Conservation (phyloP, 2,888 invertebrate species). For the Tortrix viridana region DNA sequence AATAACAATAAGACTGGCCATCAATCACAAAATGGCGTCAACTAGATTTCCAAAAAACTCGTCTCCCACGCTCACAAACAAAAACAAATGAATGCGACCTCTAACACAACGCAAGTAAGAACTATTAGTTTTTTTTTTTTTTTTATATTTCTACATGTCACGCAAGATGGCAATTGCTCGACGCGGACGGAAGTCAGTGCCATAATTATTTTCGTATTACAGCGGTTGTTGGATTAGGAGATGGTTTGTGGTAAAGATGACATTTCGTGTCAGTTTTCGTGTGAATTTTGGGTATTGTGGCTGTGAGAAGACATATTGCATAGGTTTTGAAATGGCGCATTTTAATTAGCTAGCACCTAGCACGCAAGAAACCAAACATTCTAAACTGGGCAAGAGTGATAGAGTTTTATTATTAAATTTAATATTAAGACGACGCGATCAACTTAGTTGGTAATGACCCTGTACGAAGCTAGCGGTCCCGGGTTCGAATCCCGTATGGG, state of each 20-base stretch:
- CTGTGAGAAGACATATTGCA: not conserved
- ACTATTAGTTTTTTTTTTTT: conserved; percentile 49
- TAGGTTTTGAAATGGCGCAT: too few relatives aligned
- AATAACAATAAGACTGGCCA: conserved; percentile 4
- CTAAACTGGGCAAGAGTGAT: too few relatives aligned
- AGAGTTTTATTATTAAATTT: too few relatives aligned
- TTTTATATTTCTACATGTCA: conserved; percentile 69
- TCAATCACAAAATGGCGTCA: conserved; percentile 29
- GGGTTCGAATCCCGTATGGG: too few relatives aligned
- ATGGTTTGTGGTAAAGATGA: conserved; percentile 30
- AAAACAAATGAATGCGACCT: conserved; percentile 18
- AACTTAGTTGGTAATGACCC: too few relatives aligned
- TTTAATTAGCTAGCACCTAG: too few relatives aligned
- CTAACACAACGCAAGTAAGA: conserved; percentile 17
- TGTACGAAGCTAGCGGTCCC: too few relatives aligned
- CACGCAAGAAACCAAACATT: too few relatives aligned
- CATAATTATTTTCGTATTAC: conserved; percentile 80
- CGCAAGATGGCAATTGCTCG: conserved; percentile 75
- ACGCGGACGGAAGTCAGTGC: conserved; percentile 67
- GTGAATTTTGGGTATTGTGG: conserved; percentile 38
- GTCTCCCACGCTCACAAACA: conserved; percentile 27
- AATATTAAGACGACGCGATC: too few relatives aligned
- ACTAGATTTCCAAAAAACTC: conserved; percentile 27
- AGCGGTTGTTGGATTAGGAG: conserved; percentile 60
- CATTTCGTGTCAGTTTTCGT: conserved; percentile 42